These are phyloP conservation scores for Mimachlamys varia DNA, from an alignment of 2,888 invertebrate species.

Conservation along the genomic window DNA sequence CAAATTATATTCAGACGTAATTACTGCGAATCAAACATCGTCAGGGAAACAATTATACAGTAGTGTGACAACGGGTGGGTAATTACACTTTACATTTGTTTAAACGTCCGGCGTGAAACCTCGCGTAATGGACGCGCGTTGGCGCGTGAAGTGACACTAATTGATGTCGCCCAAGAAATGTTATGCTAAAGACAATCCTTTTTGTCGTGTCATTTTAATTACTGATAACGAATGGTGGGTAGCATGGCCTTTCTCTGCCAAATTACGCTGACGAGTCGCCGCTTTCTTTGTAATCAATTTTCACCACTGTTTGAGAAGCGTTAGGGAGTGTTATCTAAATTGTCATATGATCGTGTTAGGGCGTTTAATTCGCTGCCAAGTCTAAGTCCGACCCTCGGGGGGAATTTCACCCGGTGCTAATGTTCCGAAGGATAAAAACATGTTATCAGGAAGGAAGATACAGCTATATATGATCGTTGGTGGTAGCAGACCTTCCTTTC, in stretches of 20 bases:
- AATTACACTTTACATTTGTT: not conserved
- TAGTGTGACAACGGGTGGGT: not conserved
- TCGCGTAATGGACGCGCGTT: not conserved
- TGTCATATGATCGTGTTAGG: not conserved
- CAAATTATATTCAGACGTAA: not conserved
- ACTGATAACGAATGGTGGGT: not conserved
- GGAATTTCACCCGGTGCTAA: not conserved
- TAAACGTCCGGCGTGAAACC: slow-evolving; percentile 16
- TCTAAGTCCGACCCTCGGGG: not conserved
- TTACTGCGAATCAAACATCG: not conserved
- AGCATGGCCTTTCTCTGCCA: slow-evolving; percentile 16
- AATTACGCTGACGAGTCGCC: not conserved
- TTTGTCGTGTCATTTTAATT: slow-evolving; percentile 21
- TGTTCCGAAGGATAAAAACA: slow-evolving; percentile 20
- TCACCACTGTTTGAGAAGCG: not conserved
- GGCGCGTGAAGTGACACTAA: slow-evolving; percentile 25
- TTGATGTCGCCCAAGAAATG: not conserved
- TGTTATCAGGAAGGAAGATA: not conserved
- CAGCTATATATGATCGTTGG: not conserved
- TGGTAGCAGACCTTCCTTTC: not conserved
- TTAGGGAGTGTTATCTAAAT: not conserved
- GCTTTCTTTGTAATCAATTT: slow-evolving; percentile 29
- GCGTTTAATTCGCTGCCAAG: not conserved
- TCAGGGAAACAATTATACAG: slow-evolving; percentile 2
- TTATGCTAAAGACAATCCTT: slow-evolving; percentile 7